Base-by-base conservation (phyloP, 2,797 vertebrate species). In the Gastrophryne carolinensis region DNA sequence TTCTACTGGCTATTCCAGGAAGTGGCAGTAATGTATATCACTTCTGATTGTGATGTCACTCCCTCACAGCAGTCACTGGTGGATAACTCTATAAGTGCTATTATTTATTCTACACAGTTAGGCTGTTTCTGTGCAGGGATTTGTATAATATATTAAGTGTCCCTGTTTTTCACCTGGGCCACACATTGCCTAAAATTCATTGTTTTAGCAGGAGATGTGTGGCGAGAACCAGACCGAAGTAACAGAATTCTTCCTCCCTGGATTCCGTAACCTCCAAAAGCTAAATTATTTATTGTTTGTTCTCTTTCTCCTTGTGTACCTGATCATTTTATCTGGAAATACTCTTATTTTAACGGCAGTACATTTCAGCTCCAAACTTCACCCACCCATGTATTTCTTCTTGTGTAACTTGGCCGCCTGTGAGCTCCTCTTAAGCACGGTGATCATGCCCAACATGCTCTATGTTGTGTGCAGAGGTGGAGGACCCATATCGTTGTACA, bases 331-430 rank as follows among this genome's bases (percentile, higher is more conserved):
- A 24, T 5, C 30, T 9, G 41, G 62, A 1, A 65, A 65, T 11
- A 0, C 32, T 1, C 10, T 17, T 10, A 47, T 65, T 26, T 5
- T 85, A 34, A 23, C 81, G 47, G 37, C 71, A 32, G 81, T 83
- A 64, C 67, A 26, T 1, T 0, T 3, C 1, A 80, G 83, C 17
- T 11, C 3, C 3, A 26, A 1, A 2, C 79, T 84, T 5, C 83
- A 82, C 0, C 7, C 80, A 29, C 84, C 84, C 35, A 85, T 84
- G 83, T 85, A 83, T 52, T 24, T 79, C 27, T 57, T 85, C 30
- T 79, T 85, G 0, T 8, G 75, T 9, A 82, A 84, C 39, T 79
- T 84, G 9, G 84, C 81, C 15, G 57, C 83, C 57, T 79, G 83
- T 75, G 84, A 85, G 12, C 68, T 85, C 1, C 57, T 80, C 15